Conservation (phyloP, 2,888 invertebrate genomes). For the Drosophila tanythrix region DNA sequence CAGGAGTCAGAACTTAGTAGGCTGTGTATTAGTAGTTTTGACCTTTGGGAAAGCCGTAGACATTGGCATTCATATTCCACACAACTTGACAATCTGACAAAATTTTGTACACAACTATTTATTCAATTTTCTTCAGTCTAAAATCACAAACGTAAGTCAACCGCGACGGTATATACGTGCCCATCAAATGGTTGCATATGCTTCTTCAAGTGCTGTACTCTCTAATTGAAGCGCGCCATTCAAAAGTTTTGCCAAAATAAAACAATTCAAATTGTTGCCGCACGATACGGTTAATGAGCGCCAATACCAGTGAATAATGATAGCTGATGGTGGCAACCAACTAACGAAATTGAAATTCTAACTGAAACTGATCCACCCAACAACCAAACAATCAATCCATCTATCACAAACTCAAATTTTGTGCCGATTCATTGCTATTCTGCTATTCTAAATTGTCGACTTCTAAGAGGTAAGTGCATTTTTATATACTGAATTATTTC, state of each 20-base stretch:
- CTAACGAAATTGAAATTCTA: constrained; percentile 1
- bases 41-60: constrained; percentile 16
- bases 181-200: constrained; percentile 12
- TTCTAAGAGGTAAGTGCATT: constrained; percentile 39
- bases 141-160: constrained; percentile 57
- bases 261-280: constrained; percentile 48
- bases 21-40: constrained; percentile 24
- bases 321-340: background rate
- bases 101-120: constrained; percentile 57
- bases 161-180: constrained; percentile 32
- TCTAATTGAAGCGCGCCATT: constrained; percentile 51
- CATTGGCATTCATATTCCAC: constrained; percentile 48
- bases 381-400: constrained; percentile 12
- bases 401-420: constrained; percentile 8
- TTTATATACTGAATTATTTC: too few species aligned
- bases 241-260: constrained; percentile 39
- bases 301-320: background rate
- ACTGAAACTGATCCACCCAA: constrained; percentile 9
- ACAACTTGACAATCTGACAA: constrained; percentile 59
- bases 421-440: constrained; percentile 26
- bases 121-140: constrained; percentile 34
- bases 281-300: background rate
- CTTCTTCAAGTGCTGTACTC: constrained; percentile 23
- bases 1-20: constrained; percentile 32
- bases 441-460: constrained; percentile 31